Conservation (phyloP, 2,888 invertebrate species). For the Microctonus brassicae region DNA sequence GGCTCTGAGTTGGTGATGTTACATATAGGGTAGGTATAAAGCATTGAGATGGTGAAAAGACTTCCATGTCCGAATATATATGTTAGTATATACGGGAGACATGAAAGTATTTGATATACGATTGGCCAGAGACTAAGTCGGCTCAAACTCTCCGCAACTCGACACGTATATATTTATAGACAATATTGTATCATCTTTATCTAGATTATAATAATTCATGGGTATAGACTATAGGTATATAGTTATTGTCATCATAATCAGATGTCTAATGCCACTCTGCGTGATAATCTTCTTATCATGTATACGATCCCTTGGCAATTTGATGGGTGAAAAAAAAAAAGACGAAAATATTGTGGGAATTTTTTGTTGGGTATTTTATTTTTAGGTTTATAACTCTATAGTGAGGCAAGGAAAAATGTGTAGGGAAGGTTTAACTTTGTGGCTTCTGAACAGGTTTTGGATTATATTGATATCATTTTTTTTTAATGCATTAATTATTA, state of each 20-base stretch:
- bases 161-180: not conserved
- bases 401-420: too few species aligned
- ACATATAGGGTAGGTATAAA: constrained; percentile 3
- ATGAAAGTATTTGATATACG: constrained; percentile 4
- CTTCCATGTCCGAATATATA: constrained; percentile 13
- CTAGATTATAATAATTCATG: not conserved
- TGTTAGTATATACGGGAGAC: not conserved
- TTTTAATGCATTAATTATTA: too few species aligned
- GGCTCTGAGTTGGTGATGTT: constrained; percentile 6
- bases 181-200: not conserved
- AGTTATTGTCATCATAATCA: constrained; percentile 3
- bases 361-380: not conserved
- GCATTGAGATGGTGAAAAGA: constrained; percentile 18
- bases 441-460: too few species aligned
- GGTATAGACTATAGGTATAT: not conserved
- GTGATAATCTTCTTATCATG: not conserved
- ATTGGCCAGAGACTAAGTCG: constrained; percentile 6
- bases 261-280: not conserved
- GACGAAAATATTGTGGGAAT: not conserved
- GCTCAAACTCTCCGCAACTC: not conserved
- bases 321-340: not conserved
- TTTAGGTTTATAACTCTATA: constrained; percentile 36
- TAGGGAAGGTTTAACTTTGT: too few species aligned
- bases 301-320: not conserved
- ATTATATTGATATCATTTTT: too few species aligned